Evolutionary conservation across 2,888 invertebrate genomes (phyloP), one percentile per base, ranked within the genome.

Genomic region (Stictocephala bisonia): DNA sequence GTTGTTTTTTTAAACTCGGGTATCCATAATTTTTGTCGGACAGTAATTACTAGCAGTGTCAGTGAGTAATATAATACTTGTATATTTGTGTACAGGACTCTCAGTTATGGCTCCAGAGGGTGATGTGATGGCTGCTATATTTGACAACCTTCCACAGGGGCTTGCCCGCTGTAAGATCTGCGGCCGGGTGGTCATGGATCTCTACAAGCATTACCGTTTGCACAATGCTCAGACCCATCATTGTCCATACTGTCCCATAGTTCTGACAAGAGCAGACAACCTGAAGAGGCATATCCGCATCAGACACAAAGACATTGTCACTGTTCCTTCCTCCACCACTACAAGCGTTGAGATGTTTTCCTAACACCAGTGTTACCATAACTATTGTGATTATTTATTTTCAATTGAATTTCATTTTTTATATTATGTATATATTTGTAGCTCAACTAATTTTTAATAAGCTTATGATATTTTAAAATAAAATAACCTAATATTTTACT

Each of bases 221-320:
- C 78, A 78, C 60, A 74, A 73, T 56, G 74, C 78, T 9, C 77
- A 77, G 72, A 72, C 75, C 24, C 77, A 76, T 31, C 87, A 86
- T 80, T 90, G 90, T 79, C 89, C 90, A 2, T 83, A 88, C 79
- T 90, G 89, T 82, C 87, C 87, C 53, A 88, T 88, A 77, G 86
- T 87, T 71, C 86, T 90, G 80, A 90, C 90, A 51, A 85, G 90
- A 75, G 90, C 88, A 77, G 90, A 90, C 82, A 90, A 90, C 82
- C 86, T 90, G 81, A 90, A 90, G 84, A 86, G 88, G 73, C 90
- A 90, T 82, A 87, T 90, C 77, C 87, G 87, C 79, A 87, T 87
- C 84, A 90, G 90, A 83, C 90, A 90, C 82, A 72, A 72, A 64
- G 66, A 72, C 44, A 40, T 69, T 7, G 69, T 53, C 35, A 64